A percentile compares a stretch with the other conserved stretches of the same genome.
Conservation (phyloP, 2,113 vertebrate species). For the Crocuta crocuta region DNA sequence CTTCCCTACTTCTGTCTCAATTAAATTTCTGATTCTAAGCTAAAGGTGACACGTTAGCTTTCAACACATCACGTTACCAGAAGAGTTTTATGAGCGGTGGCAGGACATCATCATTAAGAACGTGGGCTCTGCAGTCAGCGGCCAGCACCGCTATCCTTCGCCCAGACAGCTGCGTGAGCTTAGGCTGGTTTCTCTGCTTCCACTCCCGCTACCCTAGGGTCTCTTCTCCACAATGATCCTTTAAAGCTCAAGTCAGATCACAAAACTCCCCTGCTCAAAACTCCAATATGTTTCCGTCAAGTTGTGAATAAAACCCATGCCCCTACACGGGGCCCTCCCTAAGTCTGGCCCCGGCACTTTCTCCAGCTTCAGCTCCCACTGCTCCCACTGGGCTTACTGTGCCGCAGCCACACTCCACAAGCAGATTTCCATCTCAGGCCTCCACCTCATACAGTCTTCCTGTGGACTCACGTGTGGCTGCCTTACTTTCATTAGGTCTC, state of each 20-base stretch:
- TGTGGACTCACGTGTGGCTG: not conserved
- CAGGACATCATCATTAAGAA: rapidly evolving
- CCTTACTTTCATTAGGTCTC: not conserved
- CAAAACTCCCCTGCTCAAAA: not conserved
- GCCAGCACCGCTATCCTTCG: not conserved
- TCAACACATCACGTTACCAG: not conserved
- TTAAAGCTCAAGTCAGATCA: not conserved
- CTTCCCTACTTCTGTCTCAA: not conserved
- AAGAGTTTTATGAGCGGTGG: not conserved
- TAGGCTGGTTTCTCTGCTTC: not conserved
- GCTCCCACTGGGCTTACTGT: not conserved
- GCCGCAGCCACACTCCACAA: not conserved
- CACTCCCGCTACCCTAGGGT: not conserved
- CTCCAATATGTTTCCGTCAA: not conserved
- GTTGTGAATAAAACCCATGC: not conserved
- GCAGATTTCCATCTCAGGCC: not conserved
- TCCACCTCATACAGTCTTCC: not conserved
- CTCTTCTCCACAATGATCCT: not conserved
- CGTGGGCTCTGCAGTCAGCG: not conserved
- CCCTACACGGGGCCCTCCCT: too few species aligned
- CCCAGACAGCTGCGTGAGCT: not conserved
- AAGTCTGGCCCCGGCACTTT: not conserved
- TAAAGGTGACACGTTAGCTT: not conserved
- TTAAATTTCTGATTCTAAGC: not conserved
- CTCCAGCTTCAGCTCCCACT: not conserved